These are phyloP conservation scores for Entomobrya proxima DNA, from an alignment of 2,888 invertebrate genomes.

Conservation along the genomic window DNA sequence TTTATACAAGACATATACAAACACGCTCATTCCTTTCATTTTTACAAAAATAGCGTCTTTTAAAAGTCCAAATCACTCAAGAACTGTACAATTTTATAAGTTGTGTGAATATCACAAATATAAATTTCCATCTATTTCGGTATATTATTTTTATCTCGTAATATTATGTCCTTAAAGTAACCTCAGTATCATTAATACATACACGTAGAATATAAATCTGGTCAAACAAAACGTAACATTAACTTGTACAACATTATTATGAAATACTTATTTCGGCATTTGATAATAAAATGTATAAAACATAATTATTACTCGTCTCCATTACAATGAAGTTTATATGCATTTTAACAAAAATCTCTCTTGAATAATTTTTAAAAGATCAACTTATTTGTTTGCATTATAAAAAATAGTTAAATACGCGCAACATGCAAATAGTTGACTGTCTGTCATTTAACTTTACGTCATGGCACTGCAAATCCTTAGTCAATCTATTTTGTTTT, in stretches of 20 bases:
- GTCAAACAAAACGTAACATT: conserved; percentile 32
- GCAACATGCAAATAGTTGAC: conserved; percentile 28
- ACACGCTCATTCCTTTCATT: too few relatives aligned
- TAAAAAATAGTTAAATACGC: not conserved
- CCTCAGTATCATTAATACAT: not conserved
- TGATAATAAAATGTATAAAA: not conserved
- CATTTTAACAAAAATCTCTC: conserved; percentile 15
- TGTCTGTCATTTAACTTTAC: conserved; percentile 33
- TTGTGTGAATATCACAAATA: conserved; percentile 21
- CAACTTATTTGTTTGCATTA: conserved; percentile 24
- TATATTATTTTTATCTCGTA: not conserved
- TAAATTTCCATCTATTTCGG: not conserved
- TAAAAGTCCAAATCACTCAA: not conserved
- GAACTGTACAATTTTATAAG: not conserved
- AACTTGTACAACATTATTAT: conserved; percentile 46
- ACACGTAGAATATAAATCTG: not conserved
- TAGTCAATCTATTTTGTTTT: conserved; percentile 30
- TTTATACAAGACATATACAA: too few relatives aligned
- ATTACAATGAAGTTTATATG: not conserved
- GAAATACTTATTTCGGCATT: conserved; percentile 52
- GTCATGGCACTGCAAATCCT: conserved; percentile 39
- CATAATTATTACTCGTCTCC: not conserved
- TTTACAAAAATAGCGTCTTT: not conserved
- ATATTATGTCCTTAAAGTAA: not conserved
- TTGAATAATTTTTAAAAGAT: conserved; percentile 1